phyloP scores from a whole-genome alignment of 2,113 vertebrate genomes.

The Pyxicephalus adspersus region DNA sequence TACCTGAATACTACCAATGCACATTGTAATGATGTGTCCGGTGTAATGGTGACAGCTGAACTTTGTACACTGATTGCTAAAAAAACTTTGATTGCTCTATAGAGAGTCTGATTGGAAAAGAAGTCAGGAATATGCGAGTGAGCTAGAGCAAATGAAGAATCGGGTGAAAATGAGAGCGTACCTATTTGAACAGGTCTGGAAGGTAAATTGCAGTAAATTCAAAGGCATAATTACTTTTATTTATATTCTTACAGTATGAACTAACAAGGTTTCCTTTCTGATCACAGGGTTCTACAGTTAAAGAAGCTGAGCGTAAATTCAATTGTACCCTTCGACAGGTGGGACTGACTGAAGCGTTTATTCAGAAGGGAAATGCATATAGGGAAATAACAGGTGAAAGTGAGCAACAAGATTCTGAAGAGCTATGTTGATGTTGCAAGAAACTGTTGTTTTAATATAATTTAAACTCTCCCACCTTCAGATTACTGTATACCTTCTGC shows the following conservation, averaged over 20 bases:
- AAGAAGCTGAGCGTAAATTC: constrained; percentile 79
- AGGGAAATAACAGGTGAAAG: constrained; percentile 52
- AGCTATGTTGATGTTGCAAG: not conserved
- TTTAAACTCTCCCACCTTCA: too few relatives aligned
- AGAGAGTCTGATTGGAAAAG: constrained; percentile 84
- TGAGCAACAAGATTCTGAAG: not conserved
- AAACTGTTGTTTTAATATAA: too few relatives aligned
- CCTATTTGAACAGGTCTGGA: constrained; percentile 88
- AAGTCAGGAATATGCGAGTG: constrained; percentile 84
- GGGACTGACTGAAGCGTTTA: constrained; percentile 85
- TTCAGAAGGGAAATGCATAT: constrained; percentile 74
- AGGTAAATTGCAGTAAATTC: constrained; percentile 67
- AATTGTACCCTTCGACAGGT: constrained; percentile 76
- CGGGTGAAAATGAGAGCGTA: constrained; percentile 83
- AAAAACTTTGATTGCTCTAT: too few relatives aligned
- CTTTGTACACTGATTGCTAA: too few relatives aligned
- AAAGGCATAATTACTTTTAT: too few relatives aligned
- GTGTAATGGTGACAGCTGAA: too few relatives aligned
- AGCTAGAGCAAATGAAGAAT: constrained; percentile 86
- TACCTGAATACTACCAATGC: too few relatives aligned
- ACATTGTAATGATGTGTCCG: too few relatives aligned
- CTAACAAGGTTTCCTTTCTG: not conserved
- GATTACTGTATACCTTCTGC: too few relatives aligned
- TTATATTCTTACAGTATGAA: too few relatives aligned
- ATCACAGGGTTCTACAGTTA: constrained; percentile 77